Percentiles rank a stretch among this genome's conserved stretches.
Conservation (phyloP, 1,140 invertebrate species). For the Trinorchestia longiramus region DNA sequence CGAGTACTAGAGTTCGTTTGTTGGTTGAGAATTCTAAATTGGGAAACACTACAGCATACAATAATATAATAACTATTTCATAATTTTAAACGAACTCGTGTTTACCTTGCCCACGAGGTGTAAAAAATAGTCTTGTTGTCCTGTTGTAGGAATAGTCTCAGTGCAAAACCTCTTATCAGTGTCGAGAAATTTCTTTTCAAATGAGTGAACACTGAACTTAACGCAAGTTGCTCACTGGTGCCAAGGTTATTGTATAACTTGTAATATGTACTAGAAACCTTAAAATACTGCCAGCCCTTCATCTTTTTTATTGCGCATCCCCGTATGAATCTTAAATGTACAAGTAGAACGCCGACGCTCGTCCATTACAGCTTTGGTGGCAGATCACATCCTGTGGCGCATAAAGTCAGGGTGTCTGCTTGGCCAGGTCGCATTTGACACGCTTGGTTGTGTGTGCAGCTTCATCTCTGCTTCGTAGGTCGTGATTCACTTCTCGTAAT, state of each 20-base stretch:
- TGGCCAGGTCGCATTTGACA: neutral
- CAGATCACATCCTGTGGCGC: neutral
- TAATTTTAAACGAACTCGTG: neutral
- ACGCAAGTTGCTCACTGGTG: neutral
- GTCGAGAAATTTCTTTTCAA: neutral
- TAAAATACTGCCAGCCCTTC: neutral
- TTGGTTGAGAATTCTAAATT: no score
- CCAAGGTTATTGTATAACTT: neutral
- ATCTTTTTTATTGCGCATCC: neutral
- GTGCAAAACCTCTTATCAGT: neutral
- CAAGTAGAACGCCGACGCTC: neutral
- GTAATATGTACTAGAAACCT: neutral
- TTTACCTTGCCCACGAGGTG: neutral
- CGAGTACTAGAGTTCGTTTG: no score
- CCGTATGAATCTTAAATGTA: neutral
- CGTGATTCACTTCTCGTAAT: constrained; percentile 13
- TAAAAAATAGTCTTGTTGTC: neutral
- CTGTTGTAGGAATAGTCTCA: neutral
- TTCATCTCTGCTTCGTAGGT: constrained; percentile 22
- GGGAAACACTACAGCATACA: no score
- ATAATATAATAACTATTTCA: neutral
- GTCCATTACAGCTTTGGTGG: neutral
- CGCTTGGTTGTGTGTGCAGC: constrained; percentile 12
- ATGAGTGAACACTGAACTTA: neutral
- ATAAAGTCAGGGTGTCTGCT: constrained; percentile 8